Evolutionary conservation across 2,797 vertebrate species (phyloP).

Genomic region (Oreonectes daqikongensis): DNA sequence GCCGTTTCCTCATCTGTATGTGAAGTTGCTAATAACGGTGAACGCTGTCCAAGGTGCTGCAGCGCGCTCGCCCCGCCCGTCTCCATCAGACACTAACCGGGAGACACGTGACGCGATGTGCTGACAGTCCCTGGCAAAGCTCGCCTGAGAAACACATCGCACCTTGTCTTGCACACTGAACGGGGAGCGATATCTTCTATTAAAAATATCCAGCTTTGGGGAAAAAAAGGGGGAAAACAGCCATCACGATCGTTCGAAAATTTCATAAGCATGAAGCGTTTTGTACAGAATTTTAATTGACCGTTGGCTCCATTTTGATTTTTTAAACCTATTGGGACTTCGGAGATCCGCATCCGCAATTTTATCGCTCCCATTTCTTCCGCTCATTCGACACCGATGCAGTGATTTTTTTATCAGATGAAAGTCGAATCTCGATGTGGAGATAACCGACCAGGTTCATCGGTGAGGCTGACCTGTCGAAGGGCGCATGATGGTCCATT

Average conservation of each 20-base stretch:
- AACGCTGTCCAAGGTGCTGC: constrained; percentile 76
- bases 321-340: constrained; percentile 48
- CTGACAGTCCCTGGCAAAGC: constrained; percentile 64
- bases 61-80: constrained; percentile 73
- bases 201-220: neutral
- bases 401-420: constrained; percentile 49
- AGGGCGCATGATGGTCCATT: constrained; percentile 55
- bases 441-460: constrained; percentile 38
- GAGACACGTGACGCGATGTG: constrained; percentile 62
- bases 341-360: constrained; percentile 53
- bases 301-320: constrained; percentile 19
- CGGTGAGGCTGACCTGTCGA: constrained; percentile 46
- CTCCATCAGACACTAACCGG: constrained; percentile 58
- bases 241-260: neutral
- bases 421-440: constrained; percentile 48
- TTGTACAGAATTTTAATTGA: constrained; percentile 18
- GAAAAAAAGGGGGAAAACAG: neutral
- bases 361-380: constrained; percentile 42
- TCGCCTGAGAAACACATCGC: constrained; percentile 57
- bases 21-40: constrained; percentile 39
- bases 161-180: constrained; percentile 56
- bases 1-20: constrained; percentile 32
- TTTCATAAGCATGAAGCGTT: constrained; percentile 4
- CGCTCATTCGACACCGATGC: constrained; percentile 49
- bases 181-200: constrained; percentile 41